phyloP scores from a whole-genome alignment of 1,140 invertebrate genomes.

The Onthophagus taurus region DNA sequence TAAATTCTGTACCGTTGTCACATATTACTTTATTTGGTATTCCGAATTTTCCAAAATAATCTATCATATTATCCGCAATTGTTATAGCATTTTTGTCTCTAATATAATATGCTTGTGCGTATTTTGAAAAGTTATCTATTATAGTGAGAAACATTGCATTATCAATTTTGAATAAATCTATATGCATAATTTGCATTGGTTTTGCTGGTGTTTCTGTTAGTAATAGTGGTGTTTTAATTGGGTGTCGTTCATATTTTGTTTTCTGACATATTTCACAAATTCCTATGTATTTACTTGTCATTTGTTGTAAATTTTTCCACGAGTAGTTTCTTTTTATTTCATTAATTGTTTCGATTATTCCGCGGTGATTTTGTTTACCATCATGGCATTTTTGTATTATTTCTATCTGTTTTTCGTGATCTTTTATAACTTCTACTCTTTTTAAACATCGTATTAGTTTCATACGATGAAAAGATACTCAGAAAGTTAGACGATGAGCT shows the following conservation, averaged over 20 bases:
- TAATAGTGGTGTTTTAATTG: slow-evolving; percentile 13
- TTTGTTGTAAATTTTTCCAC: slow-evolving; percentile 18
- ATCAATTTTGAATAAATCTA: slow-evolving; percentile 21
- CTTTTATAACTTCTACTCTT: no score
- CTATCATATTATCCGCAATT: slow-evolving; percentile 20
- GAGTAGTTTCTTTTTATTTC: slow-evolving; percentile 17
- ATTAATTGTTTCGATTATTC: slow-evolving; percentile 18
- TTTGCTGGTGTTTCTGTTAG: slow-evolving; percentile 16
- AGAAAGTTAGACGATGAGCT: no score
- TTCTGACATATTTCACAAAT: slow-evolving; percentile 17
- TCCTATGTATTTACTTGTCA: slow-evolving; percentile 18
- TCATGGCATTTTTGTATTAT: slow-evolving; percentile 6
- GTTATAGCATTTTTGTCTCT: slow-evolving; percentile 15
- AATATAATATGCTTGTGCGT: slow-evolving; percentile 20
- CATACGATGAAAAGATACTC: no score
- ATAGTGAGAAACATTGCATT: slow-evolving; percentile 22
- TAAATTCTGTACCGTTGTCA: slow-evolving; percentile 23
- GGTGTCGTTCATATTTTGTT: slow-evolving; percentile 22
- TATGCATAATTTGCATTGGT: slow-evolving; percentile 24
- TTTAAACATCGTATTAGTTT: no score
- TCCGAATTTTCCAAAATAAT: slow-evolving; percentile 22
- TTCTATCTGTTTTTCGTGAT: slow-evolving; percentile 4
- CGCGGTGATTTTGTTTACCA: slow-evolving; percentile 17
- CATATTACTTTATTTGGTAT: slow-evolving; percentile 22
- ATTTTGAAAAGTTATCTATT: slow-evolving; percentile 26